Conservation (phyloP, 2,888 invertebrate genomes). For the Asteroscopus sphinx region DNA sequence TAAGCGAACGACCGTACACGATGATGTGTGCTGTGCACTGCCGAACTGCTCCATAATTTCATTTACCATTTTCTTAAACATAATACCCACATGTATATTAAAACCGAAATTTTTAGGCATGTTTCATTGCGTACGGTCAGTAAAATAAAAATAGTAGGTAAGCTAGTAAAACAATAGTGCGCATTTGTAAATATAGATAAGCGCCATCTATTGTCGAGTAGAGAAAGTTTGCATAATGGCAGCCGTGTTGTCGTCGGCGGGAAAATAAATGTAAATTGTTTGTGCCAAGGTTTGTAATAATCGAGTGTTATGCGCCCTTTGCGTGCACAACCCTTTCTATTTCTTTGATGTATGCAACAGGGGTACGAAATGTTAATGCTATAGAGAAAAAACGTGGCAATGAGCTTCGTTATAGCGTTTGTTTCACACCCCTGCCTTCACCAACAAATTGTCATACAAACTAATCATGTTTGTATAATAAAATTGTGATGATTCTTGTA, state of each 20-base stretch:
- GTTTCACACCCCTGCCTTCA: conserved; percentile 77
- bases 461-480: conserved; percentile 81
- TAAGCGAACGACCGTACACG: conserved; percentile 75
- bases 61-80: conserved; percentile 56
- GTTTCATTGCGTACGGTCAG: conserved; percentile 75
- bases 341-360: conserved; percentile 87
- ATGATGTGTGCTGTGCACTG: conserved; percentile 69
- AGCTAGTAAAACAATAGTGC: conserved; percentile 68
- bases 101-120: conserved; percentile 58
- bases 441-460: conserved; percentile 81
- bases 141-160: conserved; percentile 67
- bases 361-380: conserved; percentile 87
- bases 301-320: conserved; percentile 85
- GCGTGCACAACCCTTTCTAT: conserved; percentile 84
- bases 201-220: conserved; percentile 86
- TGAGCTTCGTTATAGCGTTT: conserved; percentile 86
- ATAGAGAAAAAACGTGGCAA: conserved; percentile 81
- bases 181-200: conserved; percentile 77
- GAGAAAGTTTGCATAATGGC: conserved; percentile 67
- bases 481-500: conserved; percentile 74
- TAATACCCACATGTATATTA: conserved; percentile 48
- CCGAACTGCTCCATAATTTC: conserved; percentile 52
- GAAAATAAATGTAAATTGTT: conserved; percentile 83
- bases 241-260: conserved; percentile 55
- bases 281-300: conserved; percentile 88